Percentiles rank a stretch among this genome's conserved stretches.
Evolutionary conservation across 2,113 vertebrate genomes (phyloP).

Genomic region (Pan paniscus): DNA sequence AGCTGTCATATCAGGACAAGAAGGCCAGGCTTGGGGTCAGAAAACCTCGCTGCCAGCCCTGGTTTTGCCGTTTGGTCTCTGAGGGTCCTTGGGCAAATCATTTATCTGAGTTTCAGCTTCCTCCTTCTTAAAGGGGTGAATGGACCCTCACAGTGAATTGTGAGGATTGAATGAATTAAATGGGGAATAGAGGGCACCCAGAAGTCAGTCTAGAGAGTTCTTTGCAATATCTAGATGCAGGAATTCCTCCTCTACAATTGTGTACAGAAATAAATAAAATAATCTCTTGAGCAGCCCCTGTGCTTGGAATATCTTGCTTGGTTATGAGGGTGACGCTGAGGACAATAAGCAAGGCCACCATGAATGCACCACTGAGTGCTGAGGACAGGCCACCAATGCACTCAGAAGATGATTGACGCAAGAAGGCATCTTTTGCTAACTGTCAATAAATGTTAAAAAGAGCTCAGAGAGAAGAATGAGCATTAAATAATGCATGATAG

Average conservation of each 20-base stretch:
- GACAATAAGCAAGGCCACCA: not conserved
- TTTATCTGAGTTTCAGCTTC: not conserved
- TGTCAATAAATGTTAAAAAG: not conserved
- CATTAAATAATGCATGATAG: not conserved
- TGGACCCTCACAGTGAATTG: not conserved
- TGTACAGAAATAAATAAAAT: not conserved
- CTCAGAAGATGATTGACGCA: not conserved
- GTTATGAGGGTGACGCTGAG: not conserved
- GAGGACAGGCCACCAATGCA: not conserved
- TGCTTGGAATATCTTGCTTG: not conserved
- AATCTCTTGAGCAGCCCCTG: not conserved
- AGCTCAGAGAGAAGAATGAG: not conserved
- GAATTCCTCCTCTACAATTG: not conserved
- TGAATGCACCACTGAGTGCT: accelerated
- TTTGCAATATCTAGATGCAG: not conserved
- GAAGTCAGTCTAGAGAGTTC: not conserved
- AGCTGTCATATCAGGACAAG: conserved; percentile 38
- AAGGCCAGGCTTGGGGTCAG: not conserved
- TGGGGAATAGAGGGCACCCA: accelerated
- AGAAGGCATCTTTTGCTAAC: not conserved
- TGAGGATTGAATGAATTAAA: not conserved
- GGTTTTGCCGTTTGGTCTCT: not conserved
- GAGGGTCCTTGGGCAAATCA: not conserved
- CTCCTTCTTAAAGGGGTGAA: not conserved
- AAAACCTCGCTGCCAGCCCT: not conserved